A percentile compares a stretch with the other conserved stretches of the same genome.
phyloP scores from a whole-genome alignment of 2,888 invertebrate species.

The Hydrotaea diabolus region DNA sequence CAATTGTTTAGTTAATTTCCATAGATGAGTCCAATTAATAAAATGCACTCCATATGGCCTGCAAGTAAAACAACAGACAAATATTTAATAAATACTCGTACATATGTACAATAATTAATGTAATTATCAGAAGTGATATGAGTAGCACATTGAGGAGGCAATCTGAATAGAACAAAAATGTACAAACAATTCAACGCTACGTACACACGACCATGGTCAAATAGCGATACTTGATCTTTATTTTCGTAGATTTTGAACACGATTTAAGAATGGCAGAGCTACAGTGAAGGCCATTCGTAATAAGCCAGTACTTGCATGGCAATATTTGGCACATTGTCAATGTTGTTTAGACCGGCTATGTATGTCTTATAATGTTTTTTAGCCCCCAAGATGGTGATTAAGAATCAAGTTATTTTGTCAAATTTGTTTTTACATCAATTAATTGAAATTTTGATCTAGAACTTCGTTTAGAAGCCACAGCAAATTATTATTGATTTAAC shows the following conservation, averaged over 20 bases:
- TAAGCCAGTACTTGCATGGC: neutral
- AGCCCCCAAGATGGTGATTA: neutral
- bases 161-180: too few species aligned
- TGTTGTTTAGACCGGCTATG: neutral
- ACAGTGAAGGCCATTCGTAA: constrained; percentile 51
- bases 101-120: constrained; percentile 29
- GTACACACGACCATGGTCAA: constrained; percentile 51
- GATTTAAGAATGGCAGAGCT: neutral
- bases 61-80: neutral
- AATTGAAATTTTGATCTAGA: constrained; percentile 54
- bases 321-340: constrained; percentile 22
- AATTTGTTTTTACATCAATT: constrained; percentile 19
- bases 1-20: too few species aligned
- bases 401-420: neutral
- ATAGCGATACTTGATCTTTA: constrained; percentile 40
- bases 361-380: too few species aligned
- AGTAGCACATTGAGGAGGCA: too few species aligned
- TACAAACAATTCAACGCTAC: neutral
- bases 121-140: constrained; percentile 4
- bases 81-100: constrained; percentile 20
- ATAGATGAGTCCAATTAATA: too few species aligned
- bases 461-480: constrained; percentile 27
- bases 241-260: constrained; percentile 13
- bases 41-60: neutral
- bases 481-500: constrained; percentile 52